These are phyloP conservation scores for Drosophila ambigua DNA, from an alignment of 1,140 invertebrate species.

Conservation along the genomic window DNA sequence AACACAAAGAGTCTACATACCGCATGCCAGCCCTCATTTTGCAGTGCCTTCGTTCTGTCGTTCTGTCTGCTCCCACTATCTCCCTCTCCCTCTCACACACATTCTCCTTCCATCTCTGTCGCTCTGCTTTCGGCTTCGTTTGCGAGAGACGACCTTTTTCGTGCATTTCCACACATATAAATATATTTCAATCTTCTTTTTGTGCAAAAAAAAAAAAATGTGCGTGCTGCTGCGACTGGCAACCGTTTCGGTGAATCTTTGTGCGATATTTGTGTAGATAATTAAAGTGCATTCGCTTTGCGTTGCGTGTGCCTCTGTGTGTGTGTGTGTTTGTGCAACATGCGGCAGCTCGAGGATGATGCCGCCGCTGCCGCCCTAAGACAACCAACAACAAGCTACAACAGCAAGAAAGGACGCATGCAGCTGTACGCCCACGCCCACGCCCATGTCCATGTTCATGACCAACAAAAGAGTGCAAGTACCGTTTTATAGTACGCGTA, in stretches of 20 bases:
- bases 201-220: constrained; percentile 19
- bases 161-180: constrained; percentile 38
- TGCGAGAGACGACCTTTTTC: constrained; percentile 18
- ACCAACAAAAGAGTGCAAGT: too few relatives aligned
- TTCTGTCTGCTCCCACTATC: constrained; percentile 1
- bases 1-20: too few relatives aligned
- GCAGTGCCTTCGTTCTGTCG: constrained; percentile 17
- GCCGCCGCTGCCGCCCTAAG: constrained; percentile 22
- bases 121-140: constrained; percentile 33
- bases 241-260: constrained; percentile 15
- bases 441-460: constrained; percentile 11
- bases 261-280: constrained; percentile 26
- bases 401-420: constrained; percentile 61
- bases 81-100: constrained; percentile 19
- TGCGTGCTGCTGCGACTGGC: constrained; percentile 28
- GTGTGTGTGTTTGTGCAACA: constrained; percentile 43
- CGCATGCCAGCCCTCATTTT: constrained; percentile 10
- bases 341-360: constrained; percentile 58
- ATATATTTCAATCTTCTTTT: constrained; percentile 17
- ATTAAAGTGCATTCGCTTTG: constrained; percentile 54
- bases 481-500: constrained; percentile 67
- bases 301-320: constrained; percentile 40
- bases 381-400: constrained; percentile 26
- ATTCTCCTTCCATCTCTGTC: too few relatives aligned
- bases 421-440: constrained; percentile 54